Base-by-base conservation (phyloP, 1,140 invertebrate genomes). In the Lepidurus apus region DNA sequence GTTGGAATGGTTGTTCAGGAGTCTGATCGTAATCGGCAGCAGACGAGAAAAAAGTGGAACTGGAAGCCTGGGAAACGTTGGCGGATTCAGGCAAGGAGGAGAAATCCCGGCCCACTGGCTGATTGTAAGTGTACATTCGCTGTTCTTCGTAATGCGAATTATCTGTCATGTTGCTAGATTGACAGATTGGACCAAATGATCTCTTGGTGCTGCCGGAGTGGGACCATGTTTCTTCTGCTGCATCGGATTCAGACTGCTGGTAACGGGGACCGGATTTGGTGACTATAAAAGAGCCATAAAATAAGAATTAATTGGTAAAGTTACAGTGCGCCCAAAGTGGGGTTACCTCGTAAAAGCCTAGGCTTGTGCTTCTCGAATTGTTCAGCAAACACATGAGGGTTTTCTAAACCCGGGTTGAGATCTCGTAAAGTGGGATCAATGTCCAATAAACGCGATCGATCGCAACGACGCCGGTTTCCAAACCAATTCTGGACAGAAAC, bases 81-180 rank as follows among this genome's bases (percentile, higher is more conserved):
- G 13, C 9, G 53, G 53, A 17, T 65, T 7, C 53, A 11, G 17
- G 1, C 17, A 21, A 5, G 3, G 21, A 13, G 53, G n/a, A 65
- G 53, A 65, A 65, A 65, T 65, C 53, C 17, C 17, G 53, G 53
- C 9, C 53, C 53, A 65, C 17, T 17, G 53, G 17, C 53, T 65
- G 53, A 17, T 21, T 65, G 53, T 13, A 65, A 65, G 21, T n/a
- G 53, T 65, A 65, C 53, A 21, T 65, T n/a, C 8, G 53, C 17
- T 65, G 53, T 21, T 65, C 53, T 65, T 65, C 9, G 53, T 65
- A 65, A 65, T 65, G 53, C 21, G 53, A 21, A 65, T 65, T 65
- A 65, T 65, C 53, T 65, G 53, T 65, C 53, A 65, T 65, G 53
- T 65, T 65, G 53, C 53, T 65, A 65, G 53, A 65, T 65, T 65